Evolutionary conservation across 2,113 vertebrate species (phyloP), one percentile per base, ranked within the genome.

Genomic region (Prionailurus bengalensis): DNA sequence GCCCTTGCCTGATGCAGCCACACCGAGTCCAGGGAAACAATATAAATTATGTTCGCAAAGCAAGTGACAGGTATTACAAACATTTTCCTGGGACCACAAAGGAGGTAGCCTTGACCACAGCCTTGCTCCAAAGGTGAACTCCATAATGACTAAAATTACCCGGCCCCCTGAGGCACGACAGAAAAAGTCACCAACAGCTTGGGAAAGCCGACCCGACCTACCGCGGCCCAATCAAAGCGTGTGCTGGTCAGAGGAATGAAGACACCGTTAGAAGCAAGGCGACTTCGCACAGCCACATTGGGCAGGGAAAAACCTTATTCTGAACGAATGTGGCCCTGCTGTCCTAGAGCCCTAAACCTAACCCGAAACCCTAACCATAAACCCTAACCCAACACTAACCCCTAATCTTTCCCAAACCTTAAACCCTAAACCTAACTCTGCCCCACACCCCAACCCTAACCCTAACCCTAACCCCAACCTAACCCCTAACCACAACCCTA

Each of bases 181-280:
- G 10, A 36, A 23, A 36, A 23, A 11, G 12, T 42, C 23, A 25
- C 23, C 1, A 23, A 39, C 5, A 1, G 12, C 71, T 25, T 42
- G 3, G 5, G 73, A 16, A 76, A 29, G 42, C 45, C 7, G 1
- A 9, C 7, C 45, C 45, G 45, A 45, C 45, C 45, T 45, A 45
- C 8, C 7, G 1, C 45, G 8, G 8, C 45, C 45, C 1, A 9
- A 45, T 9, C 45, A 45, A 45, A 45, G 21, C 0, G 2, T n/a
- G 66, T 45, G 42, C 73, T 0, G 25, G 73, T 29, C 25, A 29
- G 2, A 0, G 42, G 27, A 0, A 8, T 17, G 74, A 48, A 4
- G 1, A 9, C 4, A 15, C 7, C 0, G 7, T 16, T 45, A 45
- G 14, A 15, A 48, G 9, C 7, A 15, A 42, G 3, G 42, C 4